These are phyloP conservation scores for Listrodromus nycthemerus DNA, from an alignment of 2,888 invertebrate genomes.

Conservation along the genomic window DNA sequence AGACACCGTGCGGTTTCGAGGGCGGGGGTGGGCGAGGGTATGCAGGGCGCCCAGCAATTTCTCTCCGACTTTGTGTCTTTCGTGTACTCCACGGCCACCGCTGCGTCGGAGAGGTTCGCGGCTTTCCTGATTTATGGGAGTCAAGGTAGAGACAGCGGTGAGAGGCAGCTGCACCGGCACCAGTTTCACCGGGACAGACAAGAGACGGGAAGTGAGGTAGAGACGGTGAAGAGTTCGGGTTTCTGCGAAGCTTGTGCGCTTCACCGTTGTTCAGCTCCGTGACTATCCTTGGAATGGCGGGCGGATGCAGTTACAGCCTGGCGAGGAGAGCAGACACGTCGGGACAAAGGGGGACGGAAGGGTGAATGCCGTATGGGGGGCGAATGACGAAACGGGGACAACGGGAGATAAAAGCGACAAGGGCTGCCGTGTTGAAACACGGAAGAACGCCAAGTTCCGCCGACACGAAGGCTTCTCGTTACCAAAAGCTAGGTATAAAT, in stretches of 20 bases:
- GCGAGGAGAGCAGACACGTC: neutral
- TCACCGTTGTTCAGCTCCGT: neutral
- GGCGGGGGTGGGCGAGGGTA: neutral
- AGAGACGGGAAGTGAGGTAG: neutral
- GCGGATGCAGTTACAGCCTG: slow-evolving; percentile 5
- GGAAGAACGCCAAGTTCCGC: neutral
- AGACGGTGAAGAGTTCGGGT: neutral
- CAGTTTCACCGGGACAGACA: slow-evolving; percentile 5
- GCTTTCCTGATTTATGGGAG: slow-evolving; percentile 45
- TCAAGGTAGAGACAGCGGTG: slow-evolving; percentile 19
- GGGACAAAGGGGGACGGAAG: slow-evolving; percentile 5
- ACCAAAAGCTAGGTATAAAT: too few species aligned
- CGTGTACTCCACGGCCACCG: neutral
- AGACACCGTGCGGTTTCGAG: neutral
- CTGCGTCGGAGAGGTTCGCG: slow-evolving; percentile 1
- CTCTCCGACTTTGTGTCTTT: neutral
- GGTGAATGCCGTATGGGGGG: neutral
- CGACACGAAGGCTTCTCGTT: neutral
- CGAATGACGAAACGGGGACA: slow-evolving; percentile 14
- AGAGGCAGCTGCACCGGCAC: neutral
- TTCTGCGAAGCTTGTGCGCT: slow-evolving; percentile 15
- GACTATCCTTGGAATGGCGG: slow-evolving; percentile 10
- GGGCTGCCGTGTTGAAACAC: neutral
- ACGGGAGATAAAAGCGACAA: neutral
- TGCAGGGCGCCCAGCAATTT: slow-evolving; percentile 15